Base-by-base conservation (phyloP, 2,797 vertebrate species). In the Hoplostethus mediterraneus region DNA sequence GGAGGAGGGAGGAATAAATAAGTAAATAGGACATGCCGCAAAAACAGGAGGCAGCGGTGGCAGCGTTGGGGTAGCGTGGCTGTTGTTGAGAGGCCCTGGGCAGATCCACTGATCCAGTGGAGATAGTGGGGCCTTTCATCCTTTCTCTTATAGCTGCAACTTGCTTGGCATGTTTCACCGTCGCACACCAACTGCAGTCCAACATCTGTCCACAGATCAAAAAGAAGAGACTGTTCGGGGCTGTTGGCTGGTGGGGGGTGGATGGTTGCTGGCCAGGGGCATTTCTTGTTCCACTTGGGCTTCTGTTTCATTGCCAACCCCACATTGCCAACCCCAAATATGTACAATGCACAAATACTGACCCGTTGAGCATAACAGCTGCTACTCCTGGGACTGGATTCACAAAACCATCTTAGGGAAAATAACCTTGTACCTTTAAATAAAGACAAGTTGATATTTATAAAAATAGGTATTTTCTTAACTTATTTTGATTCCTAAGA, bases 1-100 rank as follows among this genome's bases (percentile, higher is more conserved):
- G 86, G 75, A 86, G 82, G 84, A 79, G 68, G 84, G 84, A 82
- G 21, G 70, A 72, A 86, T 91, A 91, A 91, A 92, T 93, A 93
- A 93, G 86, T 92, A 93, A 93, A 93, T 90, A 91, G 86, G 88
- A 90, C 86, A 90, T 69, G 82, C 74, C n/a, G 71, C 75, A 21
- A 80, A 81, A 90, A 91, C 88, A 91, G 88, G 86, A 89, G 84
- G 88, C 82, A 38, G 31, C 14, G 17, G 79, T 60, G 71, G 82
- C 68, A 36, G 73, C 14, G 45, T 21, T 13, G 55, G 79, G 71
- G 73, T 78, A 25, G 77, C 33, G 61, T 61, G 80, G 71, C 66
- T 21, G 21, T 21, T 21, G 21, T 21, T 82, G 73, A 2, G 14
- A 87, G 77, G 87, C 92, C 86, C 73, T 82, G 87, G 89, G 89